Base-by-base conservation (phyloP, 2,113 vertebrate genomes). In the Bostrychus sinensis region DNA sequence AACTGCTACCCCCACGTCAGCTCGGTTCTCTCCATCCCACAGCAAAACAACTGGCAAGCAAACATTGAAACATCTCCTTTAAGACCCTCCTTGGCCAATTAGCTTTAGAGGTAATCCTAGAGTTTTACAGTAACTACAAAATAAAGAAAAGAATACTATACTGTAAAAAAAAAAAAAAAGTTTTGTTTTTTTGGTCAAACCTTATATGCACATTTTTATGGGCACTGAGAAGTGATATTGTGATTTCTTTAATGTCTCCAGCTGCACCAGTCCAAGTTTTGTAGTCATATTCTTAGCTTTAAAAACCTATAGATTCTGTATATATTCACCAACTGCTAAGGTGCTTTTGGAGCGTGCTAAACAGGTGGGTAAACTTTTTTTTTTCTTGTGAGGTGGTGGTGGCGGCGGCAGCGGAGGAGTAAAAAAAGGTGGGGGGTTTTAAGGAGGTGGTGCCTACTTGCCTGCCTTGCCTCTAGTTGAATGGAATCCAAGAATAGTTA, bases 401-500 rank as follows among this genome's bases (percentile, higher is more conserved):
- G 87, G 78, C 81, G 82, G 74, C n/a, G 59, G 66, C 64, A 28
- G 42, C 66, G 64, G 82, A 82, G 59, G 60, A 13, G 59, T 51
- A 58, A 58, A 34, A 73, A 78, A 75, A 79, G 81, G 85, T 84
- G 82, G 87, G 84, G 74, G 71, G 59, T 17, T 54, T 60, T 23
- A 66, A 77, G 88, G 88, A 85, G 85, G 83, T 82, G 88, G 88
- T 86, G 86, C 88, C 82, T 88, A 82, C 85, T 76, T 83, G 83
- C 86, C 80, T 88, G 84, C 81, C 83, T 86, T 88, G 86, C 89
- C 89, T 94, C 92, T 93, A 94, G 93, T 94, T 95, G 94, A 94
- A 97, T 94, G 93, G 93, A 96, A 95, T 95, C 92, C 93, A 94
- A 93, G 94, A 96, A 93, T 94, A 95, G 94, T 94, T 93, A 93